Evolutionary conservation across 2,797 vertebrate species (phyloP), one percentile per base, ranked within the genome.

Genomic region (Tachyglossus aculeatus): DNA sequence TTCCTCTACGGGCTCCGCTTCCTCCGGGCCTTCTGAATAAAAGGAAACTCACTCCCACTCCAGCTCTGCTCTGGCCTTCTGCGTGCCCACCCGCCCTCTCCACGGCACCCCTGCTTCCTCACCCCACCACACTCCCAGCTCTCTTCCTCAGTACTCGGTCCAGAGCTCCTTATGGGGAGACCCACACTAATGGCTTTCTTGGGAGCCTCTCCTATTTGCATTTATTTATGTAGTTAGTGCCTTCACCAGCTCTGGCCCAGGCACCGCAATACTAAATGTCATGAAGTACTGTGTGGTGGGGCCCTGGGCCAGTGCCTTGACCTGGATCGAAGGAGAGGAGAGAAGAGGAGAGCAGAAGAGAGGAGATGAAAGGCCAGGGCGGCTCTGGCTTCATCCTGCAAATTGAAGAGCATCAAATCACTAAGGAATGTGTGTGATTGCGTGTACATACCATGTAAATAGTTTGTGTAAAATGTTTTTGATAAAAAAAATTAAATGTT

Each of bases 221-320:
- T 80, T 85, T 87, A 85, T 87, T 87, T 87, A 85, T 83, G 55
- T 14, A 55, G 76, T 85, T 14, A 55, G 76, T 85, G 78, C 78
- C 78, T 80, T 87, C 60, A 25, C 65, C 27, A 11, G 47, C 2
- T 14, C 47, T 72, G 61, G 19, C 43, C 3, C 52, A 18, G 40
- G 38, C 64, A 34, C 24, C 38, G 57, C 63, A 63, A 52, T 5
- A 5, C 53, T 11, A 60, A 61, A 37, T 37, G 60, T 70, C 54
- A 65, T 61, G 61, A 73, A 74, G 77, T 47, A 25, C 13, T 45
- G 43, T 45, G 43, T 47, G 24, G 13, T 9, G 14, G 13, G n/a
- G n/a, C n/a, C n/a, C n/a, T n/a, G n/a, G n/a, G n/a, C n/a, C 45
- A 31, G 16, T 48, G 25, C 71, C 75, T 70, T n/a, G n/a, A n/a